A percentile compares a stretch with the other conserved stretches of the same genome.
Conservation (phyloP, 2,113 vertebrate species). For the Mesembrinibis cayennensis region DNA sequence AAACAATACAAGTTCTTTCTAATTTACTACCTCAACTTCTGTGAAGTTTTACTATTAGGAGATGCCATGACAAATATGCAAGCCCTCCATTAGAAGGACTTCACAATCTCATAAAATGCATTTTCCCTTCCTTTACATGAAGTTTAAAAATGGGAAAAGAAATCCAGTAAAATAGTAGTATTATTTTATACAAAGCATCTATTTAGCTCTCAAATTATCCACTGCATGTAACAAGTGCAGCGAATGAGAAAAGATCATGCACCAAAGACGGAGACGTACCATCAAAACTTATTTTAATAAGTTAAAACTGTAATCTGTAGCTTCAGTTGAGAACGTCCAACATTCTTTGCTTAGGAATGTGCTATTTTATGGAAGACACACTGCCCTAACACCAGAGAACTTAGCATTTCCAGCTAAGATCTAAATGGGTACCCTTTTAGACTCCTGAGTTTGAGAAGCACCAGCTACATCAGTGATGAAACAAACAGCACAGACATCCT, state of each 20-base stretch:
- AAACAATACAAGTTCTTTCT: not conserved
- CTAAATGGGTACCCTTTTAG: not conserved
- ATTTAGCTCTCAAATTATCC: not conserved
- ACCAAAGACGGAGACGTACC: not conserved
- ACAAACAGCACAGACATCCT: not conserved
- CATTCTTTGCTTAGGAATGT: not conserved
- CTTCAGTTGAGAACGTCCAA: not conserved
- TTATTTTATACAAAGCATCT: not conserved
- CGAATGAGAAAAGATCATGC: not conserved
- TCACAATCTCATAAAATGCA: not conserved
- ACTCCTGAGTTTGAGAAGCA: not conserved
- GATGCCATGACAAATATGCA: not conserved
- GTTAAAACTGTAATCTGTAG: not conserved
- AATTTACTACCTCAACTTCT: not conserved
- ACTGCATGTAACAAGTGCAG: not conserved
- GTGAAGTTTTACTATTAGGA: not conserved
- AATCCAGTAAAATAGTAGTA: not conserved
- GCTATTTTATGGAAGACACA: not conserved
- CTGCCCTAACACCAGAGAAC: not conserved
- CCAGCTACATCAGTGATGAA: not conserved
- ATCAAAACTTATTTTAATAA: not conserved
- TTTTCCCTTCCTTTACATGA: not conserved
- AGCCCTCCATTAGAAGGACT: not conserved
- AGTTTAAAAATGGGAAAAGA: not conserved
- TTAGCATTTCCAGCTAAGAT: not conserved